Evolutionary conservation across 1,140 invertebrate genomes (phyloP), one percentile per base, ranked within the genome.

Genomic region (Carcinoscorpius rotundicauda): DNA sequence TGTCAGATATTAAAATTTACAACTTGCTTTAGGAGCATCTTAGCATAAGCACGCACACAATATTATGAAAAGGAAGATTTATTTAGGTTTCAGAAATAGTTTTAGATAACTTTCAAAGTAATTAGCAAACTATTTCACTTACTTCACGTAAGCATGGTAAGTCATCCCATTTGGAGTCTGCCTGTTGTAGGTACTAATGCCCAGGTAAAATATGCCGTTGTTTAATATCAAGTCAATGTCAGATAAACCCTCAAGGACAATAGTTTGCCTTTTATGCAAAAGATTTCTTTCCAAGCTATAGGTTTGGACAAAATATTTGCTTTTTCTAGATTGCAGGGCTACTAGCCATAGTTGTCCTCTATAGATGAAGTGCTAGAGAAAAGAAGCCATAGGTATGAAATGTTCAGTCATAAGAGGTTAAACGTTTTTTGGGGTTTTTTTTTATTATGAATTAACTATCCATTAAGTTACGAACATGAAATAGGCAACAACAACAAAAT

Each of bases 261-360:
- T 66, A 4, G 6, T 60, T 11, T 66, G 65, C 5, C 52, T 9
- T 3, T 51, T 11, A 6, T 66, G 57, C 3, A 66, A 57, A 1
- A 57, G 53, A 6, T 62, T 29, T 4, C 57, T 58, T 3, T 55
- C n/a, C n/a, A 9, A 53, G 5, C 49, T 2, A 29, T 66, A 66
- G 3, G 60, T 6, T 10, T 58, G 61, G 49, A 66, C 57, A 58
- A 62, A 5, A 52, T 55, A 3, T 8, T 49, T 10, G 55, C 51
- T 5, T 6, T n/a, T 51, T 4, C 57, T 51, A 4, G 53, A 52
- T 8, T 62, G 64, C 4, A 63, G 58, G 8, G 60, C 50, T 0
- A 56, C 61, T 8, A 66, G 63, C 65, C 65, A 66, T n/a, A 63
- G 65, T n/a, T 66, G 61, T 5, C 60, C 58, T 51, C 10, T 52